phyloP scores from a whole-genome alignment of 1,140 invertebrate species.

The Diplogasteroides magnus region DNA sequence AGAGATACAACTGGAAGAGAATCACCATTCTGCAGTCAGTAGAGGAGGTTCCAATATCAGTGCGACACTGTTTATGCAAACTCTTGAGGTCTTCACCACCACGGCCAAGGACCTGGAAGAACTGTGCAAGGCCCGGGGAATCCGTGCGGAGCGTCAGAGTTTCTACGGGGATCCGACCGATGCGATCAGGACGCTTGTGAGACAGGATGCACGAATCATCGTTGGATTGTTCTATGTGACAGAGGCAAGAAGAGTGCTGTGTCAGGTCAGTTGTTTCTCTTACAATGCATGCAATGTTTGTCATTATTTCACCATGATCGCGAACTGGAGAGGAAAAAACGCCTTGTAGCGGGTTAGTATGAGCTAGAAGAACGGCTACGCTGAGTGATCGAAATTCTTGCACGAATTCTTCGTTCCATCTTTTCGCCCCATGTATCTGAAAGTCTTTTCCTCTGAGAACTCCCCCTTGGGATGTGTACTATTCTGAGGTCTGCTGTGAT shows the following conservation, averaged over 20 bases:
- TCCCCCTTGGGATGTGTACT: no score
- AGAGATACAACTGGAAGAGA: constrained; percentile 91
- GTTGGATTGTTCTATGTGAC: constrained; percentile 97
- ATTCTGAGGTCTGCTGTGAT: no score
- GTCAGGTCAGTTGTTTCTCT: constrained; percentile 69
- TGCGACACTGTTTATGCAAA: background rate
- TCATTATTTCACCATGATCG: no score
- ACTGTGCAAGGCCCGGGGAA: constrained; percentile 81
- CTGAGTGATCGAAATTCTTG: no score
- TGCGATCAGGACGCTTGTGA: constrained; percentile 82
- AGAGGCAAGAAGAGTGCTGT: constrained; percentile 86
- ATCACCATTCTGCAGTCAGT: constrained; percentile 96
- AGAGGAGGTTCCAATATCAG: constrained; percentile 69
- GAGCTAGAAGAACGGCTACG: no score
- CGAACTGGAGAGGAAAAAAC: no score
- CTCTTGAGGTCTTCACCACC: constrained; percentile 77
- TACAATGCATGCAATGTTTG: no score
- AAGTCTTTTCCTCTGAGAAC: no score
- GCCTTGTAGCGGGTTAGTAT: no score
- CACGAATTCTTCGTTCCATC: no score
- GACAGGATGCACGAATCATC: constrained; percentile 89
- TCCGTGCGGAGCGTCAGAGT: constrained; percentile 88
- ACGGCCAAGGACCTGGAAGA: constrained; percentile 94
- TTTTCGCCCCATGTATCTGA: no score
- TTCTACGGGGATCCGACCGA: constrained; percentile 85